Evolutionary conservation across 2,888 invertebrate genomes (phyloP).

Genomic region (Barypeithes pellucidus): DNA sequence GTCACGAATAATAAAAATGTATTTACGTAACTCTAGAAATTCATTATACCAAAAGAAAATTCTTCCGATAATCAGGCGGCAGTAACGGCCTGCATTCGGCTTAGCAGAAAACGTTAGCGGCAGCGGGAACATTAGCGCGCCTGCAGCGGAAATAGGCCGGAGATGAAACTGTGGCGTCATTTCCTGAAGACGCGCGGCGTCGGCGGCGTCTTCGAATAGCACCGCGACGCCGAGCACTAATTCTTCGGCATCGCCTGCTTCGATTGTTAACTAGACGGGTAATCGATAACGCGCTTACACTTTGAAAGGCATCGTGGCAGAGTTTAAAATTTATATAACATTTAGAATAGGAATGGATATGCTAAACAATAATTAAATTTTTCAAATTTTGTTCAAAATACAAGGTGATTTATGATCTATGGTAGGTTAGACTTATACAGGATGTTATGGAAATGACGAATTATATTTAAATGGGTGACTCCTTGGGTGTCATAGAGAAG

Average conservation of each 20-base stretch:
- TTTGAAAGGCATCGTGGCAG: too few species aligned
- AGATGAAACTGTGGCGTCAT: slow-evolving; percentile 73
- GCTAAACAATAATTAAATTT: too few species aligned
- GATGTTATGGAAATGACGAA: too few species aligned
- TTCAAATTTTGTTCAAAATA: too few species aligned
- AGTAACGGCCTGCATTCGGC: slow-evolving; percentile 41
- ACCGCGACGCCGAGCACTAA: slow-evolving; percentile 49
- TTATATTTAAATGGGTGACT: too few species aligned
- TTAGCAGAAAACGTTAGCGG: slow-evolving; percentile 50
- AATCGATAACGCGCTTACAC: slow-evolving; percentile 44
- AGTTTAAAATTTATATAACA: not conserved
- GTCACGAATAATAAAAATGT: not conserved
- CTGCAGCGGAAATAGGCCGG: slow-evolving; percentile 71
- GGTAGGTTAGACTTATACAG: too few species aligned
- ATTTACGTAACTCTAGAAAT: slow-evolving; percentile 26
- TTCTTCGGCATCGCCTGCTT: slow-evolving; percentile 49
- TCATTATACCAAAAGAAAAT: slow-evolving; percentile 43
- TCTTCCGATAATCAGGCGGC: slow-evolving; percentile 17
- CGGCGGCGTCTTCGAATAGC: slow-evolving; percentile 44
- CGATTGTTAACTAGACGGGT: slow-evolving; percentile 46
- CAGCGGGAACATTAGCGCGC: slow-evolving; percentile 54
- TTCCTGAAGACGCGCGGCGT: slow-evolving; percentile 67
- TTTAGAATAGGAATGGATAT: not conserved
- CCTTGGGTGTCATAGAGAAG: too few species aligned
- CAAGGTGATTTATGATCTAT: too few species aligned